Evolutionary conservation across 1,140 invertebrate species (phyloP), one percentile per base, ranked within the genome.

Genomic region (Delia radicum): DNA sequence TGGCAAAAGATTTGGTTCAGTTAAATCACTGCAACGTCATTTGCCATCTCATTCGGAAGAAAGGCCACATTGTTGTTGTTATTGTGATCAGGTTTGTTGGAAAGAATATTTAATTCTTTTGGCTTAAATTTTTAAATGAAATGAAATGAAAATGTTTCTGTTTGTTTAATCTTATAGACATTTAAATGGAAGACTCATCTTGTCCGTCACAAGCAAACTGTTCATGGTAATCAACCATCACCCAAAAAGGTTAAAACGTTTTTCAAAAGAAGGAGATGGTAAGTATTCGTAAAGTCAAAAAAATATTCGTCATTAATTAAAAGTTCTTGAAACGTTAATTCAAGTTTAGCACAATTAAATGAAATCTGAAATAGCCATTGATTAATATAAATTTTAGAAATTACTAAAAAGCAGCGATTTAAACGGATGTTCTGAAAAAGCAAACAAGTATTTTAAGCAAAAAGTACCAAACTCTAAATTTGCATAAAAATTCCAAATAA

Each of bases 21-120:
- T 80, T 15, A 85, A 85, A 65, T 85, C 85, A 7, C 82, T 95
- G 31, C 93, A 93, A 18, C 88, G 94, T 0, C 94, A 96, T 80
- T 92, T 96, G 92, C 94, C 94, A 79, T 94, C 93, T 27, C 94
- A 96, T 85, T 94, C 93, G 5, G 94, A 95, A 84, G 94, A 95
- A 81, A 87, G 94, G 62, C 94, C 94, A 12, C 93, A 95, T 82
- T 95, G 94, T 80, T 96, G 94, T 84, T 92, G 91, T 77, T 92
- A 94, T 61, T 95, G 94, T 80, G 82, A 85, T 79, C 85, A 86
- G 80, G 85, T 85, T 55, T 26, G 67, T 15, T 46, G 21, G 27
- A 27, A 28, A 28, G 28, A 2, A 65, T 15, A 29, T 42, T 29
- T 42, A 61, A 12, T 75, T 29, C 42, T 29, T 8, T 15, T 15